Evolutionary conservation across 2,888 invertebrate genomes (phyloP), one percentile per base, ranked within the genome.

Genomic region (Lissonota sp.): DNA sequence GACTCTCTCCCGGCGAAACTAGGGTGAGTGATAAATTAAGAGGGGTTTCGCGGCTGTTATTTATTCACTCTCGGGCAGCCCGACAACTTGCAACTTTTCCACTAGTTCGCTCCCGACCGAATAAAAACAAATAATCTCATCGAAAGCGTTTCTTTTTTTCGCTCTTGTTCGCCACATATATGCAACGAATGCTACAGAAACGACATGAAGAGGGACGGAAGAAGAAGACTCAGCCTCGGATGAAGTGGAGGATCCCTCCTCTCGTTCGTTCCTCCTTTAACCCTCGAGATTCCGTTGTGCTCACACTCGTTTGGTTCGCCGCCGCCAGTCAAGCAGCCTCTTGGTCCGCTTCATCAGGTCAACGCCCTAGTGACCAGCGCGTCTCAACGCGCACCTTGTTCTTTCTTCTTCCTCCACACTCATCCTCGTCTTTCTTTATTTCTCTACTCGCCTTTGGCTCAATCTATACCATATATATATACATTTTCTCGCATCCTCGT

Each of bases 351-450:
- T 81, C 88, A 86, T 87, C 91, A 88, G 92, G 92, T 92, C 92
- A 92, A 92, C 90, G 92, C 91, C 92, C 92, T 83, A 92, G 90
- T 92, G 91, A 92, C 91, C 91, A 92, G 88, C 88, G 73, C 49
- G 64, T 58, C 78, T 78, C 78, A 74, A 60, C 81, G 80, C 63
- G 90, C 88, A 89, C 89, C 89, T 90, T 89, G 87, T 90, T 87
- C 91, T 85, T 81, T 72, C 85, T 81, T 75, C 76, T 69, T 73
- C 51, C 72, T 72, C 57, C 57, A 67, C 44, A 8, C 16, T 46
- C n/a, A 37, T 64, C 71, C 57, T 66, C 49, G 10, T 58, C 64
- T 77, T 71, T 57, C 69, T 60, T 71, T 46, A 73, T 71, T 76
- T 63, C 64, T 77, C 42, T 46, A 69, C 77, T 69, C 62, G 66